Conservation (phyloP, 2,888 invertebrate species). For the Tenthredo distinguenda region DNA sequence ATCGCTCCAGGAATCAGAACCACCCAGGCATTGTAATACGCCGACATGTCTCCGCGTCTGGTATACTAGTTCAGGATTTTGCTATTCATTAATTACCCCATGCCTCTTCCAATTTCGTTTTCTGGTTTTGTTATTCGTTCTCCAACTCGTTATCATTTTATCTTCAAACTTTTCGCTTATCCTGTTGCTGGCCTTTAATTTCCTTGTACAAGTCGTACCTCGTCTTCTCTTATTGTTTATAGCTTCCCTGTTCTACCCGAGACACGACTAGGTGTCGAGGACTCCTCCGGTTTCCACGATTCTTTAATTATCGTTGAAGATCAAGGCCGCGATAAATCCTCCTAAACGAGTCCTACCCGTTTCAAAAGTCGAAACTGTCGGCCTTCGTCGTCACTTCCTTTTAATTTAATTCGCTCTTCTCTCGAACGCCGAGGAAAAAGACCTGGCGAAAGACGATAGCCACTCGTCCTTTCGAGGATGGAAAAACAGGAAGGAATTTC, state of each 20-base stretch:
- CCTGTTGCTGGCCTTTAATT: neutral
- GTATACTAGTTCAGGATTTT: neutral
- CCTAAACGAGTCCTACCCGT: neutral
- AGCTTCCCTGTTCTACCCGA: neutral
- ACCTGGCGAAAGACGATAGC: constrained; percentile 33
- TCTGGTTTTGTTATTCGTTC: neutral
- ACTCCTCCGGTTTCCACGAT: neutral
- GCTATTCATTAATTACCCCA: neutral
- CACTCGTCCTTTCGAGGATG: constrained; percentile 17
- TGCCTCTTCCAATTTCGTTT: neutral
- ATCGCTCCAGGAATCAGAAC: neutral
- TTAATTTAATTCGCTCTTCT: constrained; percentile 13
- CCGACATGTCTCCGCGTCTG: neutral
- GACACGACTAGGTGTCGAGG: neutral
- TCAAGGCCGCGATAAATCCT: neutral
- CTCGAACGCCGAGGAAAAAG: neutral
- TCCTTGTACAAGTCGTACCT: neutral
- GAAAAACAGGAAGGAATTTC: constrained; percentile 39
- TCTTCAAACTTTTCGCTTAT: neutral
- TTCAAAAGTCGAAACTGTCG: neutral
- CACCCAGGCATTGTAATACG: constrained; percentile 24
- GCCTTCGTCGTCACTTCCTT: neutral
- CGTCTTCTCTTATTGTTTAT: neutral
- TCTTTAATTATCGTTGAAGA: neutral
- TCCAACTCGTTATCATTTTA: neutral